phyloP scores from a whole-genome alignment of 2,797 vertebrate genomes.

The Pipistrellus nathusii region DNA sequence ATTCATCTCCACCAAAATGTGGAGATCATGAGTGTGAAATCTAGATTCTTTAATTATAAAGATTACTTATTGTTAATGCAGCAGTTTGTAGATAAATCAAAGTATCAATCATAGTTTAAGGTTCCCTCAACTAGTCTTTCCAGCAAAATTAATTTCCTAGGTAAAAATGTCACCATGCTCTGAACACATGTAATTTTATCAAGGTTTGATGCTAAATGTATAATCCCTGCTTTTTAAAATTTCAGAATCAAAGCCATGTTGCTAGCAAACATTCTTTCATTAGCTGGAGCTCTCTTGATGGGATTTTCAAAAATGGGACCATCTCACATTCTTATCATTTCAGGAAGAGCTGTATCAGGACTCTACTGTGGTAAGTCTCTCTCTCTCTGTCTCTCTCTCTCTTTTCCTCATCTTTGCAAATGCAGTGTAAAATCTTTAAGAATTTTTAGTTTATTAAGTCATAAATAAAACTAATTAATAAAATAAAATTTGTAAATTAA shows the following conservation, averaged over 20 bases:
- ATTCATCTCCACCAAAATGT: slow-evolving; percentile 26
- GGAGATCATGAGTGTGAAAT: neutral
- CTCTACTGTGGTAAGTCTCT: slow-evolving; percentile 94
- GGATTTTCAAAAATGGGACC: slow-evolving; percentile 92
- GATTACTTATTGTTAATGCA: neutral
- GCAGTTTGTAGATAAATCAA: neutral
- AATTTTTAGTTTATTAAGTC: neutral
- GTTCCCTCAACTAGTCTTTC: neutral
- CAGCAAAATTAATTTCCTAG: neutral
- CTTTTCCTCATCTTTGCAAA: neutral
- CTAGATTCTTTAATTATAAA: neutral
- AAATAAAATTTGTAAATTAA: neutral
- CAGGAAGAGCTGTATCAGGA: slow-evolving; percentile 94
- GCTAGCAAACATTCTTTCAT: slow-evolving; percentile 92
- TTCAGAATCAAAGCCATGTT: slow-evolving; percentile 96
- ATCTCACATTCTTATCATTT: slow-evolving; percentile 94
- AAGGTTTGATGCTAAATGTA: slow-evolving; percentile 59
- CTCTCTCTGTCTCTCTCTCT: too few relatives aligned
- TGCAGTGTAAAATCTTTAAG: neutral
- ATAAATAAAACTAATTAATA: neutral
- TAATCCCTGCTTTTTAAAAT: slow-evolving; percentile 73
- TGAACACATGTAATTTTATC: slow-evolving; percentile 41
- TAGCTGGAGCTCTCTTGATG: slow-evolving; percentile 95
- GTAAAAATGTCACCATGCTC: slow-evolving; percentile 7
- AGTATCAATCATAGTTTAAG: neutral